Base-by-base conservation (phyloP, 2,797 vertebrate species). In the Petrocephalus schoutedeni region DNA sequence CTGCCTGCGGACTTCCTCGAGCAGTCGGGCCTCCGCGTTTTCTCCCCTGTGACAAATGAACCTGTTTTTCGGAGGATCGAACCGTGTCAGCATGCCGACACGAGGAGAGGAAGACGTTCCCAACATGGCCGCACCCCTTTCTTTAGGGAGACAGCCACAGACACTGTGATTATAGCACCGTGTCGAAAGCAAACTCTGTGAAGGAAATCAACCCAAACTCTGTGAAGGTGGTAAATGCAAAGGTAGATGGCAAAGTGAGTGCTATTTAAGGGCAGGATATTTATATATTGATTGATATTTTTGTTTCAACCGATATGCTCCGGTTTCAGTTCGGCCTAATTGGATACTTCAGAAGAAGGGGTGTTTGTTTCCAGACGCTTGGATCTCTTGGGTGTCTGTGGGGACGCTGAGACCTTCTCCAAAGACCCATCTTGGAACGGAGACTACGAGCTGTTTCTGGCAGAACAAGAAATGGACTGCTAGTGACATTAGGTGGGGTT, bases 231-330 rank as follows among this genome's bases (percentile, higher is more conserved):
- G 41, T 36, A 88, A 87, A 61, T 49, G 80, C 58, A 59, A 61
- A 84, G 89, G 88, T 56, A 36, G 36, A 45, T 49, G 45, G 28
- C 74, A 80, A 80, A 54, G 89, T 88, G 86, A 92, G 90, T 88
- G 89, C 90, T 88, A 90, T 88, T 91, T 89, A 86, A 89, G 90
- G 89, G 91, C 90, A 23, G 3, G 67, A 71, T 90, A 91, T 92
- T 90, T 89, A 91, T 92, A 92, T 89, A 91, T 89, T 89, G 59
- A 91, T 91, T 89, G 91, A 91, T 92, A 91, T 85, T 56, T 56
- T 56, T 85, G 23, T 54, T 85, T 23, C 12, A 53, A 57, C 41
- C 90, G 90, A 89, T 87, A 89, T 56, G 91, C 88, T 92, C 92
- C 93, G 91, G 93, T 90, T 85, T 90, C 91, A 93, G 84, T 32